A percentile compares a stretch with the other conserved stretches of the same genome.
phyloP scores from a whole-genome alignment of 1,140 invertebrate species.

The Conus betulinus region DNA sequence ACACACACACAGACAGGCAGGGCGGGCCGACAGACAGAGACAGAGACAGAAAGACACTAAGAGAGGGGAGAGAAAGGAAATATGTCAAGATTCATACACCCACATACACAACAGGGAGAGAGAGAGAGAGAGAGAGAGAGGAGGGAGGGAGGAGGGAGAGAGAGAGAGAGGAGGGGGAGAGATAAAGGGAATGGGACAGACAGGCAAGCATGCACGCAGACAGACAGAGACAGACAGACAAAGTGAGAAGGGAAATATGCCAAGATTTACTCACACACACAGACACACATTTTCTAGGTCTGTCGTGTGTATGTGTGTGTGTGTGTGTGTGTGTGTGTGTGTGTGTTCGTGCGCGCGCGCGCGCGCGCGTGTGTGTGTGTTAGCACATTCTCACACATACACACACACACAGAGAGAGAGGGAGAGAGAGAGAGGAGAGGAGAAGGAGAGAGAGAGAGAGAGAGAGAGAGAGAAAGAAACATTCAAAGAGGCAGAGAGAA shows the following conservation, averaged over 20 bases:
- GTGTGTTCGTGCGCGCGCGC: too few relatives aligned
- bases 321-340: too few relatives aligned
- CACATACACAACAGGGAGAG: neutral
- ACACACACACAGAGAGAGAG: neutral
- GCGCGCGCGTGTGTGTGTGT: too few relatives aligned
- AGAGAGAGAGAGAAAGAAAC: neutral
- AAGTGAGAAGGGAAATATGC: too few relatives aligned
- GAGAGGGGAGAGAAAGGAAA: neutral
- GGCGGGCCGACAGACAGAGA: neutral
- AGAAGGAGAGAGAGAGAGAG: slow-evolving; percentile 1
- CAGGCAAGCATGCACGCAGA: neutral
- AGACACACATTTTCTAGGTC: too few relatives aligned
- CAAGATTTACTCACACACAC: neutral
- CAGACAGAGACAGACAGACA: neutral
- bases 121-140: neutral
- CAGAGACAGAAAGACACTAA: neutral
- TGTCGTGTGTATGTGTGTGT: too few relatives aligned
- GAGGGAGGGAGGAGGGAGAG: neutral
- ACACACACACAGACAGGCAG: neutral
- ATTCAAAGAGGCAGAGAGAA: neutral
- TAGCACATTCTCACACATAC: neutral
- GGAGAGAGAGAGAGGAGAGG: neutral
- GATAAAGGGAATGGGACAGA: neutral
- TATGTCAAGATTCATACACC: neutral
- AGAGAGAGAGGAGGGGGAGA: neutral